Evolutionary conservation across 1,140 invertebrate genomes (phyloP).

Genomic region (Drosophila sechellia): DNA sequence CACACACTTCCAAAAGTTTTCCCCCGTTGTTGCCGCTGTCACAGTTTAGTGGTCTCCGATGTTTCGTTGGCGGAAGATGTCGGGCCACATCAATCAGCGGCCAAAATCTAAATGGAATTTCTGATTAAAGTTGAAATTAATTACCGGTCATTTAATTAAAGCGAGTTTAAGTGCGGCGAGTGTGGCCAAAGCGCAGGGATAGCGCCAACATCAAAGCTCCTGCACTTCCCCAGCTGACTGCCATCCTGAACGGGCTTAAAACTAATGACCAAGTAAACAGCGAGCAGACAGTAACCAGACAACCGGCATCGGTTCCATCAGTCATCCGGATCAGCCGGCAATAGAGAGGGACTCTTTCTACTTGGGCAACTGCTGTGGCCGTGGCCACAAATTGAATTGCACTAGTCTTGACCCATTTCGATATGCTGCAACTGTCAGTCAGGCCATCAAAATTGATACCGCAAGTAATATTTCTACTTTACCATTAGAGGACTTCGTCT

Average conservation of each 20-base stretch:
- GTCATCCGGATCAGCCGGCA: slow-evolving; percentile 55
- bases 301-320: slow-evolving; percentile 74
- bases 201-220: slow-evolving; percentile 64
- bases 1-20: slow-evolving; percentile 44
- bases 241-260: slow-evolving; percentile 70
- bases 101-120: slow-evolving; percentile 84
- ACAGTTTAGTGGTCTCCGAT: slow-evolving; percentile 41
- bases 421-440: slow-evolving; percentile 65
- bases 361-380: slow-evolving; percentile 26
- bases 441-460: slow-evolving; percentile 73
- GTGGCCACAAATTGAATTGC: slow-evolving; percentile 54
- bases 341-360: background rate
- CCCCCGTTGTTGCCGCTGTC: slow-evolving; percentile 19
- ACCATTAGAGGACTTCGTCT: slow-evolving; percentile 58
- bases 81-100: slow-evolving; percentile 77
- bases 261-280: slow-evolving; percentile 77
- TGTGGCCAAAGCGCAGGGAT: slow-evolving; percentile 4
- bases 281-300: slow-evolving; percentile 82
- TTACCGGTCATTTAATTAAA: slow-evolving; percentile 83
- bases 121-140: slow-evolving; percentile 84
- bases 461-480: slow-evolving; percentile 72
- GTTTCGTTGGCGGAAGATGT: slow-evolving; percentile 72
- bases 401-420: slow-evolving; percentile 68
- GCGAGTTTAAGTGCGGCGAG: slow-evolving; percentile 66
- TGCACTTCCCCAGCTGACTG: slow-evolving; percentile 39